Evolutionary conservation across 2,113 vertebrate species (phyloP).

Genomic region (Calypte anna): DNA sequence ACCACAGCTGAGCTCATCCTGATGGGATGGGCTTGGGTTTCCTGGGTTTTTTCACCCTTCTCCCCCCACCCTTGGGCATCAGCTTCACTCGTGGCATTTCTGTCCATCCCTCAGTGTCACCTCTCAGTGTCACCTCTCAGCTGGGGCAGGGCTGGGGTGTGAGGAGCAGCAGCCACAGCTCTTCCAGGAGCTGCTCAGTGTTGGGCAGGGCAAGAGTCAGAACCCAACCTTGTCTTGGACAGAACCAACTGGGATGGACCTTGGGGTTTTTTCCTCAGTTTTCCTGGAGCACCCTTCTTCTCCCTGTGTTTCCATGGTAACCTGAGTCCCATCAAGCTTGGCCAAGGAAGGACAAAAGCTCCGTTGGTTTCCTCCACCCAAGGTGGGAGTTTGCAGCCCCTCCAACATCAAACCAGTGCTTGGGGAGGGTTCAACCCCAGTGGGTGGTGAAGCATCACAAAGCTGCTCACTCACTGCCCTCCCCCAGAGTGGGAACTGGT

Average conservation of each 20-base stretch:
- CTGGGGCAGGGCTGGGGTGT: not conserved
- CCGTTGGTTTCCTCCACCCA: too few species aligned
- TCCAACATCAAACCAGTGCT: fast-evolving
- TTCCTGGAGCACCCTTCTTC: not conserved
- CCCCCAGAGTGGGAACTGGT: not conserved
- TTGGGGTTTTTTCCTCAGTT: not conserved
- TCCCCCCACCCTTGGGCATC: not conserved
- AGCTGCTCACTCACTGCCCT: not conserved
- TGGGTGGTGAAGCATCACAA: fast-evolving
- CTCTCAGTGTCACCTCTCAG: not conserved
- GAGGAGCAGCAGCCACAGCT: not conserved
- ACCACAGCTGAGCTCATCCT: not conserved
- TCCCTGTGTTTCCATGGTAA: fast-evolving
- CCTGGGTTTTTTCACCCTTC: not conserved
- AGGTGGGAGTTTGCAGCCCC: not conserved
- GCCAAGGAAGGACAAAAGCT: not conserved
- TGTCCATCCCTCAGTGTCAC: not conserved
- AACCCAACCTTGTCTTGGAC: fast-evolving
- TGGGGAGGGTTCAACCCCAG: not conserved
- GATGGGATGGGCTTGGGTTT: not conserved
- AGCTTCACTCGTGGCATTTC: not conserved
- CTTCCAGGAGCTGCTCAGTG: not conserved
- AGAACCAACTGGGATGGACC: not conserved
- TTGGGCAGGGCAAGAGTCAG: not conserved
- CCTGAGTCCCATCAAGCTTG: not conserved